A percentile compares a stretch with the other conserved stretches of the same genome.
Conservation (phyloP, 2,113 vertebrate genomes). For the human (Homo sapiens) region GRCh38 chr11:125977501-125978000, state of each 20-base stretch:
- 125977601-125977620: conserved; percentile 2
- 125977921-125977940: background rate
- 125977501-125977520: background rate
- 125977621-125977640: background rate
- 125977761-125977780: background rate
- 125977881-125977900: background rate
- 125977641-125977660: background rate
- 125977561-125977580: background rate
- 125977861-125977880: conserved; percentile 7
- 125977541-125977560: background rate
- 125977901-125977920: background rate
- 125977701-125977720: background rate
- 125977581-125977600: background rate
- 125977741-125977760: background rate
- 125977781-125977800: background rate
- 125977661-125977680: background rate
- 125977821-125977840: conserved; percentile 7
- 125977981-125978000: background rate
- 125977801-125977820: conserved; percentile 9
- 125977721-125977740: background rate
- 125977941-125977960: background rate
- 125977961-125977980: background rate
- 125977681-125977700: background rate
- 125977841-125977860: background rate
- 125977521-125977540: background rate